These are phyloP conservation scores for Spongilla lacustris DNA, from an alignment of 37 sponge, comb jelly and placozoan genomes.

Conservation along the genomic window DNA sequence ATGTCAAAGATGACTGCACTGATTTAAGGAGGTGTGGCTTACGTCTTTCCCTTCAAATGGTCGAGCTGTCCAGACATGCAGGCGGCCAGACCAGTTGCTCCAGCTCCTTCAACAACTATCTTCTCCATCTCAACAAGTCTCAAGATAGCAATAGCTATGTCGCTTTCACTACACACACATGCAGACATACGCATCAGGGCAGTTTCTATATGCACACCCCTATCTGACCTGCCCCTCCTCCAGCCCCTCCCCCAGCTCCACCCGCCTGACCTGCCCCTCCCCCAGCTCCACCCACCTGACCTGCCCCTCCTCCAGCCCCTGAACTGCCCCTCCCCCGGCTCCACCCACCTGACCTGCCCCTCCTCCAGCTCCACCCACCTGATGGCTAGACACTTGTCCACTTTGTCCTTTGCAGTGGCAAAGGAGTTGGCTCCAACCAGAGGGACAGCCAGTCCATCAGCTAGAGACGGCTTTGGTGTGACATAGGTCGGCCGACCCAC, in stretches of 20 bases:
- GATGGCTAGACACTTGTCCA: conserved; percentile 43
- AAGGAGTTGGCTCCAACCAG: conserved; percentile 77
- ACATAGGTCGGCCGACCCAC: conserved; percentile 69
- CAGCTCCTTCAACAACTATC: conserved; percentile 89
- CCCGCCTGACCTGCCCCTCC: too few relatives aligned
- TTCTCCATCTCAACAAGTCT: conserved; percentile 86
- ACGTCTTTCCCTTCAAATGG: conserved; percentile 86
- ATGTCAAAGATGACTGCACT: too few relatives aligned
- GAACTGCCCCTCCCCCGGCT: too few relatives aligned
- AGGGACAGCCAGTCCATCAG: conserved; percentile 86
- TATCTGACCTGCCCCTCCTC: too few relatives aligned
- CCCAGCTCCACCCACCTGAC: background rate
- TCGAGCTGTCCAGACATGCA: conserved; percentile 69
- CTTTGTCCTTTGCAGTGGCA: conserved; percentile 67
- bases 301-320: conserved; percentile 18
- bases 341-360: conserved; percentile 9
- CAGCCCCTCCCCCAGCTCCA: too few relatives aligned
- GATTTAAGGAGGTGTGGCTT: background rate
- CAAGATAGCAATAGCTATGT: conserved; percentile 83
- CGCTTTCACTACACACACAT: conserved; percentile 51
- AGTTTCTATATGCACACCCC: too few relatives aligned
- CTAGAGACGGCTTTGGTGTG: conserved; percentile 62
- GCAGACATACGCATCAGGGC: background rate
- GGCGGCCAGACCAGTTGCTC: conserved; percentile 86
- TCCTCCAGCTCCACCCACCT: conserved; percentile 15